Evolutionary conservation across 2,888 invertebrate species (phyloP), one percentile per base, ranked within the genome.

Genomic region (Lithophane leautieri): DNA sequence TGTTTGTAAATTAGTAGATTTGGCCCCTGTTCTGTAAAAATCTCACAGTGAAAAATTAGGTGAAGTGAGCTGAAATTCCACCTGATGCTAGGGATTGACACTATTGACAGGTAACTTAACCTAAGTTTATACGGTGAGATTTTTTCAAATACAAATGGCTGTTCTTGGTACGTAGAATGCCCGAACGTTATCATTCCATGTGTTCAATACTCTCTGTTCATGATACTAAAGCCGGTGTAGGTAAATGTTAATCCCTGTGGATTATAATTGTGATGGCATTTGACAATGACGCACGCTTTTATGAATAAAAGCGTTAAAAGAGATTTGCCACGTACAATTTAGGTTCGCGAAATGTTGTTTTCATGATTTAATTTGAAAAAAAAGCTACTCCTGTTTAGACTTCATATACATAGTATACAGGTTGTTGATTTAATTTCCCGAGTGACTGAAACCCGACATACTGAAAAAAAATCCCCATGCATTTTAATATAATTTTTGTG

Each of bases 161-260:
- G 6, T 47, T 47, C 16, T 47, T 0, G 16, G 47, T 47, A 47
- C 47, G 47, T 47, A 6, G 47, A 16, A 16, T 47, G 16, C 4
- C 22, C 0, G 12, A 40, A 47, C 34, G 6, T 28, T n/a, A 50
- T 14, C 28, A 58, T 65, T 76, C 42, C 58, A 76, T 65, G 50
- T 60, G 19, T 34, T 52, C 16, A 50, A 11, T 65, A 60, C 28
- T 74, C 74, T 16, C 9, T 50, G 28, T 42, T 44, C 12, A 22
- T 70, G 22, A 12, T 28, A 73, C 22, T 54, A 40, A 42, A 74
- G 11, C 42, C 42, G 16, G 16, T 28, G 40, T 56, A n/a, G n/a
- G n/a, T n/a, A 50, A 19, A 75, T 74, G n/a, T 47, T 54, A 62
- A 70, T 74, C 44, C 56, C 22, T 1, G 28, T 19, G 62, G 47